phyloP scores from a whole-genome alignment of 2,888 invertebrate genomes.

The Meloe dianella region DNA sequence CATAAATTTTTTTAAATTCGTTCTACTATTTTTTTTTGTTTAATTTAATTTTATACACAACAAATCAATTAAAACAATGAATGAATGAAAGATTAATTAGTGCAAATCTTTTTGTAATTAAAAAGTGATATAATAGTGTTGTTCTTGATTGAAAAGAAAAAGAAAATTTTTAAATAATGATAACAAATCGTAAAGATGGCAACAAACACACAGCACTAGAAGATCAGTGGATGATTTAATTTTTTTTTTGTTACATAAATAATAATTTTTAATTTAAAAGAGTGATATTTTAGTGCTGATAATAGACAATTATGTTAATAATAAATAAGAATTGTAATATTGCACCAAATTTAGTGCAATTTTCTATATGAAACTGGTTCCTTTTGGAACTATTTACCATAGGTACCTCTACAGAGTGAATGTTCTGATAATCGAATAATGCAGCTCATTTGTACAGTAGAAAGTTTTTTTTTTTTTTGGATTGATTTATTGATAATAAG shows the following conservation, averaged over 20 bases:
- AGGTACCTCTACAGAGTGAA: slow-evolving; percentile 58
- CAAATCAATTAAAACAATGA: slow-evolving; percentile 24
- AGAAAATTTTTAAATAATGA: neutral
- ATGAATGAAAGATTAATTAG: slow-evolving; percentile 35
- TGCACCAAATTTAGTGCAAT: slow-evolving; percentile 53
- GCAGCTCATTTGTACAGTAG: slow-evolving; percentile 57
- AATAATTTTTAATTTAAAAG: slow-evolving; percentile 11
- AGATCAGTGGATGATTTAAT: slow-evolving; percentile 23
- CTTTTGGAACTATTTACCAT: slow-evolving; percentile 56
- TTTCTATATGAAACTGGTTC: slow-evolving; percentile 47
- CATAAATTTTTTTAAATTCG: slow-evolving; percentile 39
- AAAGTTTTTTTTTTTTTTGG: slow-evolving; percentile 25
- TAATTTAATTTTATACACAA: slow-evolving; percentile 44
- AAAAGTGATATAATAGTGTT: slow-evolving; percentile 33
- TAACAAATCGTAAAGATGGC: neutral
- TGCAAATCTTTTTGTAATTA: slow-evolving; percentile 41
- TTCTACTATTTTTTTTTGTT: slow-evolving; percentile 16
- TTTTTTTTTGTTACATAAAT: no score
- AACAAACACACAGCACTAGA: neutral
- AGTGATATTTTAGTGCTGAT: slow-evolving; percentile 24
- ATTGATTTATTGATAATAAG: neutral
- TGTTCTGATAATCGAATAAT: slow-evolving; percentile 52
- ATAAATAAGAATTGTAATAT: slow-evolving; percentile 30
- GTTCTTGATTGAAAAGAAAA: slow-evolving; percentile 4
- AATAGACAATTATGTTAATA: slow-evolving; percentile 17